These are phyloP conservation scores for Xiphophorus hellerii DNA, from an alignment of 2,113 vertebrate species.

Conservation along the genomic window DNA sequence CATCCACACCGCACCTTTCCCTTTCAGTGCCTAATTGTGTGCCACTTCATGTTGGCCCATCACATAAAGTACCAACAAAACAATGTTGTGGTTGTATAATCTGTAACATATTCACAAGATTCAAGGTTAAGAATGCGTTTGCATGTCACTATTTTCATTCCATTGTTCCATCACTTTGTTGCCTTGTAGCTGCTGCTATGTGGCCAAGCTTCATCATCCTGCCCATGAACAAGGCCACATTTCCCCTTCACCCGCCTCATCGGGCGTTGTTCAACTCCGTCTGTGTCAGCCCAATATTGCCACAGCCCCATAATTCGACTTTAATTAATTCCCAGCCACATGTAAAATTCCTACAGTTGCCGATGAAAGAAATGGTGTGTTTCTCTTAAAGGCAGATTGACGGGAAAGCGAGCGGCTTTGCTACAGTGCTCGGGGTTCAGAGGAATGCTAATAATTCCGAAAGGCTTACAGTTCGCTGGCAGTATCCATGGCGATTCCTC, in stretches of 20 bases:
- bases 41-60: background rate
- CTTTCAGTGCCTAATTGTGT: background rate
- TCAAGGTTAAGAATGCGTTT: background rate
- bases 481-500: conserved; percentile 87
- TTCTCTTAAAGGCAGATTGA: conserved; percentile 61
- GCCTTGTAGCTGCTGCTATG: conserved; percentile 21
- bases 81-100: background rate
- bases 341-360: conserved; percentile 73
- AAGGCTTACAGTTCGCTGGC: conserved; percentile 86
- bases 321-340: conserved; percentile 81
- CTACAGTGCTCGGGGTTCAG: conserved; percentile 73
- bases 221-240: conserved; percentile 53
- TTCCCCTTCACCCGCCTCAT: conserved; percentile 37
- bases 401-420: conserved; percentile 72
- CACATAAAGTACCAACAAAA: background rate
- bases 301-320: conserved; percentile 79
- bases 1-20: background rate
- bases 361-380: conserved; percentile 68
- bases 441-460: conserved; percentile 90
- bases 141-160: background rate
- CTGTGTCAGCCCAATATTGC: conserved; percentile 60
- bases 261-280: conserved; percentile 59
- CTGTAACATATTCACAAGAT: background rate
- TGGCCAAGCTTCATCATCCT: conserved; percentile 15
- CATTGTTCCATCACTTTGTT: background rate